Evolutionary conservation across 2,888 invertebrate genomes (phyloP).

Genomic region (Oasisia sp.): DNA sequence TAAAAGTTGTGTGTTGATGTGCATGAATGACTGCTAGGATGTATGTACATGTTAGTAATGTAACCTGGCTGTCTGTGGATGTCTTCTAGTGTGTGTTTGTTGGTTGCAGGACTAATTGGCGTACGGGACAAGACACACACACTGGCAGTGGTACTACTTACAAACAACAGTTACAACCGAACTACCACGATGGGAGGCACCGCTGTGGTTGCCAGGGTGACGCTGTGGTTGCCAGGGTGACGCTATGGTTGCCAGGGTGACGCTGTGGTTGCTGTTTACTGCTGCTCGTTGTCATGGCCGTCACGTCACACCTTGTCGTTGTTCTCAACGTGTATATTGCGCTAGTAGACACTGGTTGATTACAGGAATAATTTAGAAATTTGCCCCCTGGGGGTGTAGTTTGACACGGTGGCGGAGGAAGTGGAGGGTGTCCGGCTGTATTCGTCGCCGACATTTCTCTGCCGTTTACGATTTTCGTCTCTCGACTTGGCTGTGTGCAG

Average conservation of each 20-base stretch:
- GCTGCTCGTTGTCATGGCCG: slow-evolving; percentile 4
- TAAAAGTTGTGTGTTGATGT: too few relatives aligned
- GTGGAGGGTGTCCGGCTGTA: not conserved
- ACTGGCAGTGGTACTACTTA: not conserved
- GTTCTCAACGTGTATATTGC: slow-evolving; percentile 13
- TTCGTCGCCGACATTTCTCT: not conserved
- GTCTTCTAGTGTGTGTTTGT: not conserved
- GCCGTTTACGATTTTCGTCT: slow-evolving; percentile 11
- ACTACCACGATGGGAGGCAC: not conserved
- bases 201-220: not conserved
- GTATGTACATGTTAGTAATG: not conserved
- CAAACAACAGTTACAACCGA: not conserved
- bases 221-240: not conserved
- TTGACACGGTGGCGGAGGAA: not conserved
- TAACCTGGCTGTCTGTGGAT: not conserved
- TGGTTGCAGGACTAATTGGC: not conserved
- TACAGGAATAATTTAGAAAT: slow-evolving; percentile 5
- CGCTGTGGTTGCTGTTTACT: not conserved
- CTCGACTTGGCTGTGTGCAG: slow-evolving; percentile 13
- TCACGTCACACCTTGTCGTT: not conserved
- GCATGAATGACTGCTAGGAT: too few relatives aligned
- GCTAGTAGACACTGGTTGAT: slow-evolving; percentile 17
- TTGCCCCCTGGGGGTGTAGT: slow-evolving; percentile 14
- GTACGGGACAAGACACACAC: not conserved
- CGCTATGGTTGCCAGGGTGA: not conserved